Conservation (phyloP, 2,113 vertebrate genomes). For the Myotis yumanensis region DNA sequence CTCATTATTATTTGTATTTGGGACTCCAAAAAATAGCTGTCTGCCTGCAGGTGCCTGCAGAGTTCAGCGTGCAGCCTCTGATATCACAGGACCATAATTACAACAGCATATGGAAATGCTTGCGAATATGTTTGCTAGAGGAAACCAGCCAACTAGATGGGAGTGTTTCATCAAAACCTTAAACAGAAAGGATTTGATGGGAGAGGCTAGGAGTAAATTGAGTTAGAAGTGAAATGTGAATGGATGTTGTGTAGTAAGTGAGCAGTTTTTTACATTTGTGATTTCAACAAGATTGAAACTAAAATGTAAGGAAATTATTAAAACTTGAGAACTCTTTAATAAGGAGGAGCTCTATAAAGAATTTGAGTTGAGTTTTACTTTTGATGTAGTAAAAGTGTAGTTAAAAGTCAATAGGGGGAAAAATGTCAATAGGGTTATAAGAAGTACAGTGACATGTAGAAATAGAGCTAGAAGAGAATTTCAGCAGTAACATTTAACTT, state of each 20-base stretch:
- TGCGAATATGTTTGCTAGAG: neutral
- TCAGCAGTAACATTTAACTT: neutral
- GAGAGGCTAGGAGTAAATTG: neutral
- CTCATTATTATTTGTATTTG: neutral
- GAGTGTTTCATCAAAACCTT: neutral
- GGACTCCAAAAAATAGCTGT: neutral
- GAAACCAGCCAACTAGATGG: neutral
- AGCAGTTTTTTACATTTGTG: neutral
- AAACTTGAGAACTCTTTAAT: neutral
- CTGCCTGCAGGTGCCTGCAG: neutral
- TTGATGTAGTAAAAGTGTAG: neutral
- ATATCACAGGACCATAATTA: neutral
- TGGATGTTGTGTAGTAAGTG: neutral
- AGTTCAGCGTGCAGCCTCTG: neutral
- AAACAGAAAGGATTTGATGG: neutral
- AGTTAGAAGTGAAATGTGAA: neutral
- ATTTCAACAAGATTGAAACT: neutral
- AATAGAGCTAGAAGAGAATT: neutral
- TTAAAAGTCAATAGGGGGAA: neutral
- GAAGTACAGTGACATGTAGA: neutral
- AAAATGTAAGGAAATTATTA: neutral
- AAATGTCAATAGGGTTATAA: neutral
- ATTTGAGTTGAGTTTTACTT: neutral
- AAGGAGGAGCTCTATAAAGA: neutral
- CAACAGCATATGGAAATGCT: neutral